Percentiles rank a stretch among this genome's conserved stretches.
These are phyloP conservation scores for Cynocephalus volans DNA, from an alignment of 2,113 vertebrate species.

Conservation along the genomic window DNA sequence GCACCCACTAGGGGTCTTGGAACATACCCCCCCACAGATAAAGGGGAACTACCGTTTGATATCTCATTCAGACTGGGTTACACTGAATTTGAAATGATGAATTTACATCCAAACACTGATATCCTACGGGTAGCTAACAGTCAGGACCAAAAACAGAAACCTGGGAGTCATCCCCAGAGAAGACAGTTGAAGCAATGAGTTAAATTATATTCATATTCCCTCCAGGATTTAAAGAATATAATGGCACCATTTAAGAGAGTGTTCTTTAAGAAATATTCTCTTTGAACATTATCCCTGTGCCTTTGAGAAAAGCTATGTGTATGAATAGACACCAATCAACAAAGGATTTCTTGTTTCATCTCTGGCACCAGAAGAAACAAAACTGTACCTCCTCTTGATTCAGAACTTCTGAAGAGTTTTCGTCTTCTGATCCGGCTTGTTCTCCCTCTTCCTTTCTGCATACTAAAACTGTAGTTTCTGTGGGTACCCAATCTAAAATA, in stretches of 20 bases:
- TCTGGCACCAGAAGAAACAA: not conserved
- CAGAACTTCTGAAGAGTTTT: constrained; percentile 68
- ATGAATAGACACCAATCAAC: not conserved
- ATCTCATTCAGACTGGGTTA: not conserved
- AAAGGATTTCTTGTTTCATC: not conserved
- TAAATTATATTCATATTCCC: not conserved
- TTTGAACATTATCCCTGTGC: not conserved
- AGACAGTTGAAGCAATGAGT: not conserved
- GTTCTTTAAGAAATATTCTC: not conserved
- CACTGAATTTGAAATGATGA: not conserved
- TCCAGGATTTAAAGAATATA: not conserved
- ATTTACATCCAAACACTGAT: not conserved
- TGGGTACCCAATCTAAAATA: not conserved
- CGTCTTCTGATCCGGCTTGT: constrained; percentile 86
- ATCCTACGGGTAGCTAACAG: not conserved
- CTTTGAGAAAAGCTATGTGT: not conserved
- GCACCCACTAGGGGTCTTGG: too few relatives aligned
- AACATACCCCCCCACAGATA: too few relatives aligned
- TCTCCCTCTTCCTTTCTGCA: constrained; percentile 88
- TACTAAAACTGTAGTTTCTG: constrained; percentile 59
- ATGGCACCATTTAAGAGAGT: not conserved
- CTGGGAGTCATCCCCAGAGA: not conserved
- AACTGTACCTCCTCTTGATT: constrained; percentile 84
- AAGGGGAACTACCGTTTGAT: too few relatives aligned
- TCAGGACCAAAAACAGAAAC: not conserved